Evolutionary conservation across 1,140 invertebrate species (phyloP).

Genomic region (Drosophila suzukii): DNA sequence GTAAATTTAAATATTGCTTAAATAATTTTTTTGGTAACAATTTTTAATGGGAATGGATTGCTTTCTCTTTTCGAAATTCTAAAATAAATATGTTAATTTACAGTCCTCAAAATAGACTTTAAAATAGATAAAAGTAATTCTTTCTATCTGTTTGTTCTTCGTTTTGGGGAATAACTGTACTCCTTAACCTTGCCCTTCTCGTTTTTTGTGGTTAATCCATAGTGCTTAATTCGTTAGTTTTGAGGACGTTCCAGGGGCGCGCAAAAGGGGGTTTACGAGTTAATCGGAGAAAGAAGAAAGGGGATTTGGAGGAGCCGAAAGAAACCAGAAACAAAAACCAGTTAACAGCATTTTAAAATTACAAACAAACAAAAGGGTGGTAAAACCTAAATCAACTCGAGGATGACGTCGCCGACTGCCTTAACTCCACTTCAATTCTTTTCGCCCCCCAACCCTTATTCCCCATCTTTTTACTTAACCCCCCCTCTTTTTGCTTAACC

Average conservation of each 20-base stretch:
- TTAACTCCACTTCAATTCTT: slow-evolving; percentile 33
- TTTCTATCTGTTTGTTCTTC: too few relatives aligned
- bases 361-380: slow-evolving; percentile 61
- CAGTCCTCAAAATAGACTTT: too few relatives aligned
- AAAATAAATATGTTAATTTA: too few relatives aligned
- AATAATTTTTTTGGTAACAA: too few relatives aligned
- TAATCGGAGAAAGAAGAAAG: slow-evolving; percentile 12
- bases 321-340: slow-evolving; percentile 35
- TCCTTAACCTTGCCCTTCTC: neutral
- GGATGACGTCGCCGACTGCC: slow-evolving; percentile 50
- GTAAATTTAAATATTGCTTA: too few relatives aligned
- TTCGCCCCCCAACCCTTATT: neutral
- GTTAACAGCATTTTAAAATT: slow-evolving; percentile 70
- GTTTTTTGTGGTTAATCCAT: slow-evolving; percentile 4
- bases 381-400: slow-evolving; percentile 65
- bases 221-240: slow-evolving; percentile 16
- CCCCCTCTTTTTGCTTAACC: slow-evolving; percentile 2
- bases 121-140: too few relatives aligned
- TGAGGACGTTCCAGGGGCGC: neutral
- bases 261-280: slow-evolving; percentile 8
- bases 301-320: neutral
- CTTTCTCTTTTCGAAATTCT: too few relatives aligned
- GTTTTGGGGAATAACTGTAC: neutral
- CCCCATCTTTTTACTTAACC: neutral
- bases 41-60: too few relatives aligned